Conservation (phyloP, 2,797 vertebrate genomes). For the Gymnocypris eckloni region DNA sequence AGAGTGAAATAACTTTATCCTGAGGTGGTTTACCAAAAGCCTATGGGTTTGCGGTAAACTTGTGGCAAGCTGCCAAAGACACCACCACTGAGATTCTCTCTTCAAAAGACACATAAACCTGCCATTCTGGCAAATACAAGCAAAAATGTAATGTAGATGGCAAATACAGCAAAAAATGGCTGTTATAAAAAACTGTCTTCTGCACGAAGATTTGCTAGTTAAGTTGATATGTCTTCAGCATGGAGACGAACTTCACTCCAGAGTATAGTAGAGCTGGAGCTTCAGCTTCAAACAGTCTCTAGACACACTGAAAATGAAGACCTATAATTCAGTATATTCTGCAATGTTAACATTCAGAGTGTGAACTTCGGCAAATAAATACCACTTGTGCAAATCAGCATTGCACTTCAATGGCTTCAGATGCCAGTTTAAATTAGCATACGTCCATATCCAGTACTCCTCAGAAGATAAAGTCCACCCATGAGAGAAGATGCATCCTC, state of each 20-base stretch:
- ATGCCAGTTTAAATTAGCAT: slow-evolving; percentile 15
- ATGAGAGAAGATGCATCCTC: background rate
- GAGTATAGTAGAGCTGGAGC: too few relatives aligned
- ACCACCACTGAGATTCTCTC: slow-evolving; percentile 6
- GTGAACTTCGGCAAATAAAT: background rate
- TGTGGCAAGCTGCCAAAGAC: background rate
- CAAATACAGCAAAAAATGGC: slow-evolving; percentile 12
- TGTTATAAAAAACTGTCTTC: background rate
- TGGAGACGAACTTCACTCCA: background rate
- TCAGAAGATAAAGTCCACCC: background rate
- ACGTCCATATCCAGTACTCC: background rate
- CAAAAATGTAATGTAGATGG: background rate
- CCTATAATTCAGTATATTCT: background rate
- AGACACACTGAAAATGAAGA: background rate
- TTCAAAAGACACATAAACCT: slow-evolving; percentile 19
- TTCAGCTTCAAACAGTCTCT: background rate
- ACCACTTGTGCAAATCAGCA: background rate
- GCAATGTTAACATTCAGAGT: background rate
- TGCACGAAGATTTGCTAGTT: background rate
- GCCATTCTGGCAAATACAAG: background rate
- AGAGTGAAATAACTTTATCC: slow-evolving; percentile 28
- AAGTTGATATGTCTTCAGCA: background rate
- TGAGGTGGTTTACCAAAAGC: slow-evolving; percentile 29
- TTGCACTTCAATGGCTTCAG: background rate
- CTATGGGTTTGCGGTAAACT: slow-evolving; percentile 24